These are phyloP conservation scores for Pammene fasciana DNA, from an alignment of 2,888 invertebrate species.

Conservation along the genomic window DNA sequence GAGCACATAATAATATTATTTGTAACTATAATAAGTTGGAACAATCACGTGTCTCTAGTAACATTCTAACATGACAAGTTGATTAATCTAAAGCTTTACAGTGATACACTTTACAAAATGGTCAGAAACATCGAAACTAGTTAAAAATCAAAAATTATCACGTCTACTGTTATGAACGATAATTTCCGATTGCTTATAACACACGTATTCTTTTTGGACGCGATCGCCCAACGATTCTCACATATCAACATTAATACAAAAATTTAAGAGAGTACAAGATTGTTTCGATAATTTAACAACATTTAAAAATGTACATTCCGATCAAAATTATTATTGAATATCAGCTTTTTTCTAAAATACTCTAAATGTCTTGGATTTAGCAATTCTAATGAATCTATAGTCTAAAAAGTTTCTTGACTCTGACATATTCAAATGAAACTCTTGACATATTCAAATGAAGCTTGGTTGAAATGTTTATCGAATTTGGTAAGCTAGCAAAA, in stretches of 20 bases:
- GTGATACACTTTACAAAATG: slow-evolving; percentile 78
- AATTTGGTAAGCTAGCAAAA: background rate
- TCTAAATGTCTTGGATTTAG: slow-evolving; percentile 12
- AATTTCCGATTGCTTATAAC: slow-evolving; percentile 61
- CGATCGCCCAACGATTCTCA: slow-evolving; percentile 79
- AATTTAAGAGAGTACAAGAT: background rate
- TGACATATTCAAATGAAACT: too few relatives aligned
- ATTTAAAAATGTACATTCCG: background rate
- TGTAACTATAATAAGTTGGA: slow-evolving; percentile 59
- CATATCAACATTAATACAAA: slow-evolving; percentile 24
- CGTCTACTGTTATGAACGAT: slow-evolving; percentile 51
- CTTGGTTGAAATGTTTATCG: background rate
- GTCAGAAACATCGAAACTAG: slow-evolving; percentile 77
- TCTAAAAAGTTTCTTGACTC: background rate
- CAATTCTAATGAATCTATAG: slow-evolving; percentile 5
- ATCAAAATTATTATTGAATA: slow-evolving; percentile 16
- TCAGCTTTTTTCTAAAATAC: slow-evolving; percentile 34
- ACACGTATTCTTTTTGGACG: slow-evolving; percentile 73
- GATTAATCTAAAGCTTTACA: slow-evolving; percentile 79
- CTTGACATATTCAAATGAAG: background rate
- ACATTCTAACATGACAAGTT: slow-evolving; percentile 78
- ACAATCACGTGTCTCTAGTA: slow-evolving; percentile 71
- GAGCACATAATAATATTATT: slow-evolving; percentile 61
- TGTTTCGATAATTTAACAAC: background rate
- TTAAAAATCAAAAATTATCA: slow-evolving; percentile 67